Evolutionary conservation across 1,140 invertebrate species (phyloP), one percentile per base, ranked within the genome.

Genomic region (Sogatella furcifera): DNA sequence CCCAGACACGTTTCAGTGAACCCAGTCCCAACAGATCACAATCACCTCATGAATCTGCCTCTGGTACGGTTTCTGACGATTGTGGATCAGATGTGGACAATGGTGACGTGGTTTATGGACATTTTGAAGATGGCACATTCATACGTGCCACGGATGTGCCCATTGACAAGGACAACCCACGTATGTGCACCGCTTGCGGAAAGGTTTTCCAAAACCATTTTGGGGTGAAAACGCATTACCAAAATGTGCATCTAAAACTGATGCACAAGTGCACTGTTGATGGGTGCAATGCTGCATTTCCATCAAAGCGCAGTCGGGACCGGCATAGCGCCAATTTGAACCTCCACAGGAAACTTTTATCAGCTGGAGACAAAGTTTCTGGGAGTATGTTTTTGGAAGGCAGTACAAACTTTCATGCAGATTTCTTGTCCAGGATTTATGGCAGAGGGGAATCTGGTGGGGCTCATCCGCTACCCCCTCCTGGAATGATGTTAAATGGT

Each of bases 191-290:
- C 2, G 89, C 89, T 14, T 98, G 95, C 71, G 92, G 90, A 11
- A 95, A 95, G 73, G 81, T 91, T 65, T 97, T 97, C 74, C 90
- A 93, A 71, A 97, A 95, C 69, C 88, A 93, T 69, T 97, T 95
- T 69, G 88, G 89, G n/a, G 85, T 96, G 0, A 96, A 95, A 74
- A 92, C 90, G 0, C 95, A 97, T 70, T 97, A 94, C 74, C 92
- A 95, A 77, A 96, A 92, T 73, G 90, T 94, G 0, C 95, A 97
- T 76, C 81, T 97, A 44, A 97, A 97, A 74, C 73, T 97, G 60
- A 95, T 96, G 86, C 94, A 97, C 74, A 92, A 90, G 69, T 98
- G 95, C 75, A 93, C 86, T 62, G 88, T 97, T 2, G 92, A 95
- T 62, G 94, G 95, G n/a, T 97, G 95, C 71, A 92, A 92, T 72